Percentiles rank a stretch among this genome's conserved stretches.
Evolutionary conservation across 2,797 vertebrate species (phyloP).

Genomic region (Enteromius argenteus): DNA sequence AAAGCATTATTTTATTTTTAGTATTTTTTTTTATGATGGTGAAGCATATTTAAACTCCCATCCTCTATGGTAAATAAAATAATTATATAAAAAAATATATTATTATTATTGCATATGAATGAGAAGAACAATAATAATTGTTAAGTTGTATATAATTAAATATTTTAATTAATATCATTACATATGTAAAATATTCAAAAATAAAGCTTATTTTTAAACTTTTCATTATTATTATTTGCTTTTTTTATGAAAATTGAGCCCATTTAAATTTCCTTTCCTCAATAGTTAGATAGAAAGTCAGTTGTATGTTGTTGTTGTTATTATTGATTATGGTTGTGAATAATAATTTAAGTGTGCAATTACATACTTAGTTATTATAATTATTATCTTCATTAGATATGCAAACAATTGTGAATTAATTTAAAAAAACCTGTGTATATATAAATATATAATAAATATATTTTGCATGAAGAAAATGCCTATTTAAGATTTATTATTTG

Average conservation of each 20-base stretch:
- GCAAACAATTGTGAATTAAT: background rate
- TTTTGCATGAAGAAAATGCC: background rate
- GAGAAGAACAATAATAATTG: background rate
- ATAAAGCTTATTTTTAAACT: background rate
- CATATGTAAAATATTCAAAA: background rate
- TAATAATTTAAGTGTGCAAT: background rate
- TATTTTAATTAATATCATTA: background rate
- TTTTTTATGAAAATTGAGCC: background rate
- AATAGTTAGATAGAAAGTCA: background rate
- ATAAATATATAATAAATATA: background rate
- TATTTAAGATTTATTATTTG: background rate
- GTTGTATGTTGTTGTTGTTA: background rate
- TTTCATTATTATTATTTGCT: background rate
- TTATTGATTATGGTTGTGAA: background rate
- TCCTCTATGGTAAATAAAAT: background rate
- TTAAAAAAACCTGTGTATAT: too few species aligned
- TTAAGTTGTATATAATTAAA: background rate
- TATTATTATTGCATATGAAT: background rate
- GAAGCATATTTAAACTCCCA: background rate
- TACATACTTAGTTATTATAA: background rate
- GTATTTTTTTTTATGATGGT: background rate
- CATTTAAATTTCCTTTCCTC: background rate
- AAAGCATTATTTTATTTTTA: background rate
- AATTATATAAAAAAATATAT: background rate
- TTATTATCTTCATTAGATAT: background rate